Conservation (phyloP, 2,888 invertebrate genomes). For the Lithophane semibrunnea region DNA sequence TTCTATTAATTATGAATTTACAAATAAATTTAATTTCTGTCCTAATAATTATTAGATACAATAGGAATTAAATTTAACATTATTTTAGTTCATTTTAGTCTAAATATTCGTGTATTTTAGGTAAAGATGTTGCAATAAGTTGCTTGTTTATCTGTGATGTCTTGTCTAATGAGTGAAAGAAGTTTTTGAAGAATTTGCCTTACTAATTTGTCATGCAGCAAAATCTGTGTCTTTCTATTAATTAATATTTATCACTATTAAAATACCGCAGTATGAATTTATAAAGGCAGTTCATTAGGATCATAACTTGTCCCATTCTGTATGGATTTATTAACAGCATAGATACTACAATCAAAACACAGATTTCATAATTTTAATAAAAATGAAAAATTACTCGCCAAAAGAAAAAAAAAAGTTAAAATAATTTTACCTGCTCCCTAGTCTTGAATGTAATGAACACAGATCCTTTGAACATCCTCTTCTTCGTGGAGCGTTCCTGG, state of each 20-base stretch:
- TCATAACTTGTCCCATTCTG: background rate
- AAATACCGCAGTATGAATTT: background rate
- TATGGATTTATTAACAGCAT: background rate
- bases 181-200: background rate
- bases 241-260: background rate
- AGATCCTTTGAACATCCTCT: conserved; percentile 96
- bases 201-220: background rate
- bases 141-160: background rate
- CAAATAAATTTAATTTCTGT: background rate
- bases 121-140: background rate
- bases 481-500: conserved; percentile 91
- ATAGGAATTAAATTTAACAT: too few species aligned
- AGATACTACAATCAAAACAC: background rate
- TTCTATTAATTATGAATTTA: background rate
- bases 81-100: too few species aligned
- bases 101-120: background rate
- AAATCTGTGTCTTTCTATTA: background rate
- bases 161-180: background rate
- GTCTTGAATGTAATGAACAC: conserved; percentile 96
- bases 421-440: conserved; percentile 92
- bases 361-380: too few species aligned
- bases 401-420: too few species aligned
- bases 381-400: background rate
- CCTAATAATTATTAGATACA: background rate
- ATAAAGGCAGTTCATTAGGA: background rate